Evolutionary conservation across 2,113 vertebrate species (phyloP).

Genomic region (Daubentonia madagascariensis): DNA sequence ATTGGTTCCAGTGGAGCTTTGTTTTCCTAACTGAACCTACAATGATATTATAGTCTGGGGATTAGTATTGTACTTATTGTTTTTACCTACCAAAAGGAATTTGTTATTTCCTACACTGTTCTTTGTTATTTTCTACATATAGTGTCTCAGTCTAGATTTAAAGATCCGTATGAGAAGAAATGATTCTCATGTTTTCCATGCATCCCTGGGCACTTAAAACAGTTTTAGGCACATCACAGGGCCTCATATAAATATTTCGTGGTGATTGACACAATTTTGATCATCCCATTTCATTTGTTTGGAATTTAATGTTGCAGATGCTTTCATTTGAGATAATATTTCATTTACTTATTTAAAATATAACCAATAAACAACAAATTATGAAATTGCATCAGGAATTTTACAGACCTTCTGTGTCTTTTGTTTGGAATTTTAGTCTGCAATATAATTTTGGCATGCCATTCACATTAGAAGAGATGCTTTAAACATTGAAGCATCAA

Average conservation of each 20-base stretch:
- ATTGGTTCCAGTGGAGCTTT: not conserved
- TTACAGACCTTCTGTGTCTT: slow-evolving; percentile 13
- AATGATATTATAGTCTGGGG: not conserved
- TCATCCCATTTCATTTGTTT: slow-evolving; percentile 34
- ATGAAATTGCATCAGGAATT: slow-evolving; percentile 37
- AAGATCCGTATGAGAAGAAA: not conserved
- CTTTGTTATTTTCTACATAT: not conserved
- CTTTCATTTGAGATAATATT: slow-evolving; percentile 45
- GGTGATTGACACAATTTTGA: slow-evolving; percentile 37
- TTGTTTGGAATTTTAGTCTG: slow-evolving; percentile 35
- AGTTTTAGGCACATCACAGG: not conserved
- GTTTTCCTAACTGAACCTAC: not conserved
- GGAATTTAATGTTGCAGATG: slow-evolving; percentile 32
- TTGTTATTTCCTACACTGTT: not conserved
- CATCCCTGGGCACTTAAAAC: not conserved
- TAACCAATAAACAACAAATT: slow-evolving; percentile 50
- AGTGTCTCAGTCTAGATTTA: not conserved
- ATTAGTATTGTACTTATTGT: not conserved
- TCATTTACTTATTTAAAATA: slow-evolving; percentile 57
- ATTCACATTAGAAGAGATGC: not conserved
- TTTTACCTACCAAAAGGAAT: not conserved
- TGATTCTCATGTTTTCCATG: not conserved
- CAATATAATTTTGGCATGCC: not conserved
- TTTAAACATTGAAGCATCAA: not conserved
- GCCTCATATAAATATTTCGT: slow-evolving; percentile 27